Base-by-base conservation (phyloP, 2,888 invertebrate genomes). In the Bibio marci region DNA sequence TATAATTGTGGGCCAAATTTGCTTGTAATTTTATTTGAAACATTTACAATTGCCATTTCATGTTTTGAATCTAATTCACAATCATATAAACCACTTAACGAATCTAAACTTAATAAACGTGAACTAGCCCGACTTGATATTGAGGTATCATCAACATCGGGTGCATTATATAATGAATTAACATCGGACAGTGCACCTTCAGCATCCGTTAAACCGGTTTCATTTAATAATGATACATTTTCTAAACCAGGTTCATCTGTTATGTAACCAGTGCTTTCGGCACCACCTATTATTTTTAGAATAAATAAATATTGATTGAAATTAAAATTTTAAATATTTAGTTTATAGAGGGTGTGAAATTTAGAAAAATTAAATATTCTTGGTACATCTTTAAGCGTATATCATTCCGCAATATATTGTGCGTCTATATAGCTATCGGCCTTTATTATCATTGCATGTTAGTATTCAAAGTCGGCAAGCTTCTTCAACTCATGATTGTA, bases 111-210 rank as follows among this genome's bases (percentile, higher is more conserved):
- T 48, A 86, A 74, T 35, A 86, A 71, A 10, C 83, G 71, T 12
- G 85, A 83, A 17, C 83, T 85, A 27, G 86, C 85, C 44, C 86
- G 69, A 7, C 85, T 85, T 4, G 85, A 86, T 46, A 86, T 76
- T 47, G 76, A 76, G 46, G 83, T 83, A 54, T 86, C 72, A 49
- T 73, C 73, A 42, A 72, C 65, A 52, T 74, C 73, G 35, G 59
- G 63, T 44, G 71, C 72, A 58, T 79, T 76, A 59, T 79, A 81
- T 49, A 81, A 76, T 8, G 82, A 83, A 63, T 86, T 86, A 37
- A 86, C 81, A 62, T 86, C 86, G 51, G 85, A 85, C 43, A 86
- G 66, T 19, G 85, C 86, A 42, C 82, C 86, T 67, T 87, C 86
- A 10, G 83, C 85, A 63, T 86, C 86, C 2, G 85, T 86, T 33